Base-by-base conservation (phyloP, 2,797 vertebrate genomes). In the Clarias fuscus region DNA sequence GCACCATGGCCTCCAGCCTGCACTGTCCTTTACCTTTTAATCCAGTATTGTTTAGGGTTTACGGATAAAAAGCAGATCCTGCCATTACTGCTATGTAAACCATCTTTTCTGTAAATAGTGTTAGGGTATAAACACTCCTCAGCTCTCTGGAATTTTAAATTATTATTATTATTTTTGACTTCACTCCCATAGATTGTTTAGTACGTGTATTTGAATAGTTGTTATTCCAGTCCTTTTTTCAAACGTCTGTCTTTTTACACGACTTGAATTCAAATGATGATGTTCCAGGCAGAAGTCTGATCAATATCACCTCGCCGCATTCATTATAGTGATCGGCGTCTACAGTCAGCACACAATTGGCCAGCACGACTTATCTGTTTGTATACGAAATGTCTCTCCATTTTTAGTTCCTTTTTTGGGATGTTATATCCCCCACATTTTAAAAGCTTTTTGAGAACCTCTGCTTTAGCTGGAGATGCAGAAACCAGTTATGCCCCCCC, bases 391-490 rank as follows among this genome's bases (percentile, higher is more conserved):
- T 78, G 62, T 83, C 73, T 78, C 84, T 83, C 73, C 83, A 84
- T 73, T 48, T 83, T 61, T 73, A 61, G 37, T 85, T 43, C 85
- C 80, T 79, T 85, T 40, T 70, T 86, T 83, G 65, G 78, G 76
- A 61, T 76, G 72, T 82, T 79, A 30, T 43, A 40, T 62, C 20
- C 56, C 18, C 22, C 7, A 58, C 14, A 75, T n/a, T 89, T 56
- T 78, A 17, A 80, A 58, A 59, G 82, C 82, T 75, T 85, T 84
- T 84, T 67, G 33, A 33, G 84, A 65, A 70, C 64, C 61, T 89
- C 89, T 90, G 86, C 84, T 90, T 87, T 88, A 87, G 84, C 78
- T 83, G 56, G 85, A 85, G 82, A 84, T 87, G 76, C 68, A 59
- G 61, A 71, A 88, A 82, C 78, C 18, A 53, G 61, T 62, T 85